Evolutionary conservation across 2,113 vertebrate species (phyloP), one percentile per base, ranked within the genome.

Genomic region (Xiphorhynchus elegans): DNA sequence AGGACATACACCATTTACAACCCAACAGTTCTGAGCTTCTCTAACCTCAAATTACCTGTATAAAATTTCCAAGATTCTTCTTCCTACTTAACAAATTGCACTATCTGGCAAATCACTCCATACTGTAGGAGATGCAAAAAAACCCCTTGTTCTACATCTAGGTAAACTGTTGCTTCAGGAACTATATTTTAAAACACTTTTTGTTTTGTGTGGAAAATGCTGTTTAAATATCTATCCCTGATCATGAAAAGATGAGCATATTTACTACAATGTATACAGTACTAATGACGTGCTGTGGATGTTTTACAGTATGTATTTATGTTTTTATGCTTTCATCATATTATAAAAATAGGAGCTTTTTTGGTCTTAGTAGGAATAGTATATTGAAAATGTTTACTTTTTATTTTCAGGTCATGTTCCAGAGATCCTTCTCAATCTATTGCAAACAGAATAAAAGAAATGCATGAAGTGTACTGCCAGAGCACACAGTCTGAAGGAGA

Each of bases 361-460:
- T 73, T 77, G 5, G 2, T 74, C 31, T 68, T 42, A 8, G 47
- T 31, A 75, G 29, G n/a, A 93, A 68, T 5, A 67, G 52, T 28
- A 18, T 39, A 29, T 72, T 84, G 37, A 91, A 67, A 74, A 53
- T 13, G 7, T 29, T 79, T 55, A 2, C 18, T 68, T 97, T 92
- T 47, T 83, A 19, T 93, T 95, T 95, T 69, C 93, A 99, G 99
- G 89, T 77, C 97, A 6, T 99, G 99, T 97, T 97, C 98, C 92
- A 98, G 99, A 97, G 98, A 99, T 97, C 99, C 99, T 82, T 98
- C 98, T 78, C 97, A 98, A 59, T 93, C 98, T 67, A 99, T 99
- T 96, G 96, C 96, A 58, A 97, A 92, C 83, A 98, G 99, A 96
- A 92, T 99, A 70, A 99, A 98, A 96, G 98, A 99, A 81, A 99